phyloP scores from a whole-genome alignment of 1,140 invertebrate species.

The Platorchestia sp. region DNA sequence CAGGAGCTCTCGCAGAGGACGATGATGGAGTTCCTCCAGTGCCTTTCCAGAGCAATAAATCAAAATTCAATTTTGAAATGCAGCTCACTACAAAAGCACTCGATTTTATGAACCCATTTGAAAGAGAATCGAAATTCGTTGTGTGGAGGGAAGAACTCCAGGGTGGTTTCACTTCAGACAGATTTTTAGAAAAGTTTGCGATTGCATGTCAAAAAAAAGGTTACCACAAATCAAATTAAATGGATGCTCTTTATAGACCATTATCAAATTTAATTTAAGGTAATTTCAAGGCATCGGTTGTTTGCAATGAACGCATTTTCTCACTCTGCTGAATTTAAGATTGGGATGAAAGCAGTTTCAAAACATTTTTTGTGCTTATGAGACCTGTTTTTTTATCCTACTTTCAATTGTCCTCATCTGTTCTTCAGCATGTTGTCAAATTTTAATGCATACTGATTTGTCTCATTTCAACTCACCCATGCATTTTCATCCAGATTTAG shows the following conservation, averaged over 20 bases:
- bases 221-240: not conserved
- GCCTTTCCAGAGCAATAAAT: not conserved
- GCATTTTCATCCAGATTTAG: too few species aligned
- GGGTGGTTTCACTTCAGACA: not conserved
- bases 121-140: not conserved
- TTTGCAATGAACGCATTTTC: too few species aligned
- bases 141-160: not conserved
- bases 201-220: not conserved
- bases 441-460: too few species aligned
- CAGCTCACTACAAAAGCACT: not conserved
- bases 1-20: not conserved
- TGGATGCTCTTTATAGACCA: not conserved
- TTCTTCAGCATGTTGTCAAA: too few species aligned
- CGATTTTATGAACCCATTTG: not conserved
- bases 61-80: conserved; percentile 10
- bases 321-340: too few species aligned
- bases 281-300: too few species aligned
- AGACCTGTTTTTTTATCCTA: too few species aligned
- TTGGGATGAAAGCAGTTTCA: too few species aligned
- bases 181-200: not conserved
- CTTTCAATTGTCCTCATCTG: too few species aligned
- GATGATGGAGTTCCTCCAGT: not conserved
- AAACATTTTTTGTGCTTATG: too few species aligned
- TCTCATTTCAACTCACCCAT: too few species aligned
- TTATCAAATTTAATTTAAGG: too few species aligned